Evolutionary conservation across 37 sponge, comb jelly and placozoan genomes (phyloP).

Genomic region (Eunapius fragilis): DNA sequence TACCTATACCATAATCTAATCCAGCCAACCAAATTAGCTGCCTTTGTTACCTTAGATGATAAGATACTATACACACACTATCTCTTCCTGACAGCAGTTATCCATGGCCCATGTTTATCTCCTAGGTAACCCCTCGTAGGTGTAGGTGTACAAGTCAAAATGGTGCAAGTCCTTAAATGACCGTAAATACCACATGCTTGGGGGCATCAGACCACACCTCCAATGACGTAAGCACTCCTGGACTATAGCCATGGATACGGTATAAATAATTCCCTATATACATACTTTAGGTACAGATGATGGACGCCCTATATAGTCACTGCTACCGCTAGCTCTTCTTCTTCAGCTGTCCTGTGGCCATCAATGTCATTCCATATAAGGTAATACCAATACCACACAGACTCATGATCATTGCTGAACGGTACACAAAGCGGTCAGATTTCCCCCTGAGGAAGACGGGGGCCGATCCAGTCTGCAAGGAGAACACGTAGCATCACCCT

Average conservation of each 20-base stretch:
- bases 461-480: constrained; percentile 25
- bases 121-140: too few species aligned
- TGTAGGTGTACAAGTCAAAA: too few species aligned
- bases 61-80: too few species aligned
- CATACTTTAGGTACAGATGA: neutral
- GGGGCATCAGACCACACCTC: neutral
- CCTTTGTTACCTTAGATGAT: too few species aligned
- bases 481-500: neutral
- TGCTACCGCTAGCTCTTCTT: constrained; percentile 20
- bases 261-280: neutral
- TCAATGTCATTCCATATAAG: constrained; percentile 30
- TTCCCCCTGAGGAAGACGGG: constrained; percentile 63
- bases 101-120: too few species aligned
- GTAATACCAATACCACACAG: constrained; percentile 48
- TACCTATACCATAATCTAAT: too few species aligned
- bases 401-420: constrained; percentile 54
- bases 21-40: too few species aligned
- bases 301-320: neutral
- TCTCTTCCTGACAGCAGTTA: too few species aligned
- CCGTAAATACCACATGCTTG: too few species aligned
- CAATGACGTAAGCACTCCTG: too few species aligned
- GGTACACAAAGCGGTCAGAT: constrained; percentile 65
- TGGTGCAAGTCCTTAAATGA: too few species aligned
- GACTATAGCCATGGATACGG: neutral
- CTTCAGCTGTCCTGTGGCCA: constrained; percentile 43